Percentiles rank a stretch among this genome's conserved stretches.
These are phyloP conservation scores for Sebastes steindachneri DNA, from an alignment of 2,797 vertebrate genomes.

Conservation along the genomic window DNA sequence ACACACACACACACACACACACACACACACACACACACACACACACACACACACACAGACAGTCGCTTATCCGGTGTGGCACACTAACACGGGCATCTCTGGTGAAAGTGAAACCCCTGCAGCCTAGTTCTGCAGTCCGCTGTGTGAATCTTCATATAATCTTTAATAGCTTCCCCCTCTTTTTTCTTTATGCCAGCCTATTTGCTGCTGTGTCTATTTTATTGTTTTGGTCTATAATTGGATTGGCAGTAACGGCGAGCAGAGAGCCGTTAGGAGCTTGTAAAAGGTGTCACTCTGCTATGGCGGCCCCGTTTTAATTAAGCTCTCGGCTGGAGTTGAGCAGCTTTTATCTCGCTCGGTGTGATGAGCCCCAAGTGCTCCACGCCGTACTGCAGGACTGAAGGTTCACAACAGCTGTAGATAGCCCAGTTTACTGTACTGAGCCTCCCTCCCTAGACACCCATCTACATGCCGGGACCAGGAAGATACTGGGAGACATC, in stretches of 20 bases:
- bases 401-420: constrained; percentile 48
- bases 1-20: not conserved
- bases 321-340: constrained; percentile 85
- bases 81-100: constrained; percentile 34
- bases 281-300: constrained; percentile 77
- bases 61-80: constrained; percentile 42
- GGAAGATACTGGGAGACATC: constrained; percentile 39
- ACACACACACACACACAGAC: constrained; percentile 7
- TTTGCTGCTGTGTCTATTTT: constrained; percentile 71
- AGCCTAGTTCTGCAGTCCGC: constrained; percentile 44
- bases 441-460: constrained; percentile 36
- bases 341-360: constrained; percentile 72
- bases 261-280: constrained; percentile 77
- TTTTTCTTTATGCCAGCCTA: constrained; percentile 41
- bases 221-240: constrained; percentile 82
- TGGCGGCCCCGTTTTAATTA: constrained; percentile 85
- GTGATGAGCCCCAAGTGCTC: constrained; percentile 66
- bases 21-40: not conserved
- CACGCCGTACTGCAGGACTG: constrained; percentile 26
- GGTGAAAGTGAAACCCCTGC: constrained; percentile 52
- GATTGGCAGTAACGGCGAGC: constrained; percentile 77
- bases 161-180: constrained; percentile 60
- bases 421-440: constrained; percentile 57
- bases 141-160: constrained; percentile 63
- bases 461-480: constrained; percentile 46